Evolutionary conservation across 2,113 vertebrate genomes (phyloP).

Genomic region (Rissa tridactyla): DNA sequence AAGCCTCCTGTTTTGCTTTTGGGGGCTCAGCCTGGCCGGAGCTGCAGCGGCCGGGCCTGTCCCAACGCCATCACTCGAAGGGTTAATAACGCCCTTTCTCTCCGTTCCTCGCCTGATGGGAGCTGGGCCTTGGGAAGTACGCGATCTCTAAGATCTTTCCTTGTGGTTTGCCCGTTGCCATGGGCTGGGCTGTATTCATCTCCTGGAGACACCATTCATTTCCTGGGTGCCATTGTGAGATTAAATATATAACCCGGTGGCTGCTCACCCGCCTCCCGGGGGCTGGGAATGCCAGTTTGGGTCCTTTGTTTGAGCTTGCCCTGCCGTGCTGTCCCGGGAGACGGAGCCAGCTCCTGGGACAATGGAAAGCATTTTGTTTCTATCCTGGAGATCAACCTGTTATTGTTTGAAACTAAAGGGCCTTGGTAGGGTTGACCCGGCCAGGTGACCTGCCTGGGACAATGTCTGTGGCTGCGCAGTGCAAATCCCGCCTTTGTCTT

Average conservation of each 20-base stretch:
- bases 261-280: background rate
- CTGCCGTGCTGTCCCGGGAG: slow-evolving; percentile 61
- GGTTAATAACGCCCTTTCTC: background rate
- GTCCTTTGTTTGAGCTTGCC: slow-evolving; percentile 63
- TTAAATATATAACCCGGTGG: slow-evolving; percentile 36
- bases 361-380: slow-evolving; percentile 45
- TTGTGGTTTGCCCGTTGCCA: slow-evolving; percentile 50
- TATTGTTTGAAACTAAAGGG: slow-evolving; percentile 38
- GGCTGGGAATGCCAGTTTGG: background rate
- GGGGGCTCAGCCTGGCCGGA: rapidly evolving
- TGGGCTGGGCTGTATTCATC: background rate
- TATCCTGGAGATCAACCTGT: background rate
- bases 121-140: background rate
- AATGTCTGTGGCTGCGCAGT: background rate
- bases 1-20: background rate
- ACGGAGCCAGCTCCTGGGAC: slow-evolving; percentile 40
- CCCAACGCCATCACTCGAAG: background rate
- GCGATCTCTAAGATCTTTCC: background rate
- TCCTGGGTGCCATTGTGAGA: slow-evolving; percentile 55
- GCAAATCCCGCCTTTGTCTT: background rate
- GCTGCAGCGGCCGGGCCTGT: background rate
- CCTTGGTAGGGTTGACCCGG: slow-evolving; percentile 10
- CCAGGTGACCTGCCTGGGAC: slow-evolving; percentile 3
- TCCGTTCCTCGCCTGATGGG: background rate
- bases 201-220: slow-evolving; percentile 42